phyloP scores from a whole-genome alignment of 1,140 invertebrate genomes.

The Dufourea novaeangliae region DNA sequence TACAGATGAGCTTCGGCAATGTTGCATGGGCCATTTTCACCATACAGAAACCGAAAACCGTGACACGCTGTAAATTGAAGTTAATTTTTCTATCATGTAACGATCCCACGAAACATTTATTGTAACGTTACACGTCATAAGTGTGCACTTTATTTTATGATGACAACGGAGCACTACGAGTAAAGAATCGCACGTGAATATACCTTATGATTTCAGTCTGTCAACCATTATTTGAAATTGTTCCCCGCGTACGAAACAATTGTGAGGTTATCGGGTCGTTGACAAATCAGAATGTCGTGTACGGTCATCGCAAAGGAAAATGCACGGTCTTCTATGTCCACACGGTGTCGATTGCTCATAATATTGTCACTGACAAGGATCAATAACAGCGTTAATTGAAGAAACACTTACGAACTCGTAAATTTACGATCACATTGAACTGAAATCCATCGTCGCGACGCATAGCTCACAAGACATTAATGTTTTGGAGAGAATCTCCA shows the following conservation, averaged over 20 bases:
- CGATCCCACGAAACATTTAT: background rate
- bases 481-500: background rate
- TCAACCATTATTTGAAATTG: background rate
- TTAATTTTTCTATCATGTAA: background rate
- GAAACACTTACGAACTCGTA: background rate
- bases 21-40: conserved; percentile 66
- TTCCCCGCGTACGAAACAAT: background rate
- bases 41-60: conserved; percentile 47
- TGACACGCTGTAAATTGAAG: conserved; percentile 1
- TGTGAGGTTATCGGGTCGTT: conserved; percentile 40
- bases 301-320: too few species aligned
- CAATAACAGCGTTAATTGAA: conserved; percentile 19
- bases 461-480: background rate
- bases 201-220: background rate
- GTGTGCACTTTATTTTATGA: background rate
- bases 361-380: conserved; percentile 16
- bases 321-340: too few species aligned
- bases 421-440: conserved; percentile 13
- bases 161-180: background rate
- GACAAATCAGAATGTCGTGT: conserved; percentile 2
- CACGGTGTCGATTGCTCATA: background rate
- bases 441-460: background rate
- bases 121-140: background rate
- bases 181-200: background rate
- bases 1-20: conserved; percentile 59